A percentile compares a stretch with the other conserved stretches of the same genome.
These are phyloP conservation scores for Lycophotia porphyrea DNA, from an alignment of 2,888 invertebrate genomes.

Conservation along the genomic window DNA sequence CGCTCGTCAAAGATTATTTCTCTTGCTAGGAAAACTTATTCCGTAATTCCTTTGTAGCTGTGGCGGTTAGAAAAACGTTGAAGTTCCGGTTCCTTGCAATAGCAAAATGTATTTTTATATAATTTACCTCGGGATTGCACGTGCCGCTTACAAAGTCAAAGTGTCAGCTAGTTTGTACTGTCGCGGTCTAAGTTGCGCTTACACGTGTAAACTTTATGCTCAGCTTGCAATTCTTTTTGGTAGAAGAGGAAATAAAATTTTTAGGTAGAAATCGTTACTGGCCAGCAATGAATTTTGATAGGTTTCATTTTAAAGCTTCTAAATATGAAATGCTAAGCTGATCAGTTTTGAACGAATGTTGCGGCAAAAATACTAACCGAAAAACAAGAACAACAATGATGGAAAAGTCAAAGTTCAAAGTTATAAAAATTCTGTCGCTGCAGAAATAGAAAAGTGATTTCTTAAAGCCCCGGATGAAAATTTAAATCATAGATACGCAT, in stretches of 20 bases:
- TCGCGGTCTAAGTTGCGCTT: slow-evolving; percentile 13
- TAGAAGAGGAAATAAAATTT: background rate
- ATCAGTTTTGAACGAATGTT: too few species aligned
- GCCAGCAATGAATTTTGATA: too few species aligned
- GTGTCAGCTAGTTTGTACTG: slow-evolving; percentile 16
- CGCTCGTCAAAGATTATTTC: slow-evolving; percentile 26
- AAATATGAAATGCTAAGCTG: background rate
- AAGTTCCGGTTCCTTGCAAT: slow-evolving; percentile 23
- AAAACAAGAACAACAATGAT: background rate
- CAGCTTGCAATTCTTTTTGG: background rate
- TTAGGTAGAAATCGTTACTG: background rate
- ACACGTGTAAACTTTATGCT: slow-evolving; percentile 17
- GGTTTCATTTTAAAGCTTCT: too few species aligned
- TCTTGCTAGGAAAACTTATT: slow-evolving; percentile 39
- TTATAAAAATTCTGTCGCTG: background rate
- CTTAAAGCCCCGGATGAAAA: background rate
- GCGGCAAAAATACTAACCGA: background rate
- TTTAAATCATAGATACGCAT: background rate
- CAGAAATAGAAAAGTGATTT: background rate
- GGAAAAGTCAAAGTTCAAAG: background rate
- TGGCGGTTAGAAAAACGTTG: slow-evolving; percentile 24
- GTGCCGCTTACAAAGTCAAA: slow-evolving; percentile 27
- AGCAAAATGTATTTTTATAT: slow-evolving; percentile 35
- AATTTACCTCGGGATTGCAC: slow-evolving; percentile 1
- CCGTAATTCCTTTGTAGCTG: slow-evolving; percentile 21